A percentile compares a stretch with the other conserved stretches of the same genome.
Conservation (phyloP, 2,113 vertebrate species). For the Alaudala cheleensis region DNA sequence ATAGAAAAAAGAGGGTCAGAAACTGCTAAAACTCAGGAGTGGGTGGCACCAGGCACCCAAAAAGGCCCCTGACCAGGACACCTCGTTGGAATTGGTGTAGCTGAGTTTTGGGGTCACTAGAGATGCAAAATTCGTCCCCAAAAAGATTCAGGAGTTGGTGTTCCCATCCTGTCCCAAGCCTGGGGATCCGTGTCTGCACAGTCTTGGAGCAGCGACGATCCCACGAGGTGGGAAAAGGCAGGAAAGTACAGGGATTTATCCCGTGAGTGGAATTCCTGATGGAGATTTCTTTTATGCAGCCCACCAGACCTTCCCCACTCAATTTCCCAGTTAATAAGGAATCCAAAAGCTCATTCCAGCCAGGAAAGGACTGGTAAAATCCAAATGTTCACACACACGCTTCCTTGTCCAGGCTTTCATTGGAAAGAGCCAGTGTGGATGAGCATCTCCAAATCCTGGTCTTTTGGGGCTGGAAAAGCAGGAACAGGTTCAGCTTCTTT, state of each 20-base stretch:
- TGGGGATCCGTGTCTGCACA: neutral
- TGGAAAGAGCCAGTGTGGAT: fast-evolving
- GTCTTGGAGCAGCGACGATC: neutral
- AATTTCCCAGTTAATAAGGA: neutral
- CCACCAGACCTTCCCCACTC: neutral
- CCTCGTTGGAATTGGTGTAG: neutral
- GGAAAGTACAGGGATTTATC: neutral
- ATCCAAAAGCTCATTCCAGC: neutral
- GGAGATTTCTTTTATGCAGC: neutral
- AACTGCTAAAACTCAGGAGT: neutral
- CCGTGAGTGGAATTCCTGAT: neutral
- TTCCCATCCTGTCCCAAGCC: neutral
- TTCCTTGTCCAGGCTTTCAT: neutral
- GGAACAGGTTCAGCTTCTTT: neutral
- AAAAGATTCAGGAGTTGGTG: neutral
- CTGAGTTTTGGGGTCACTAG: neutral
- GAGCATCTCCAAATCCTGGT: neutral
- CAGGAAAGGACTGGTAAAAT: neutral
- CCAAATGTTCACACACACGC: neutral
- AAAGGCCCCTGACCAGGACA: neutral
- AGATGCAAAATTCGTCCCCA: neutral
- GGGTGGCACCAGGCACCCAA: neutral
- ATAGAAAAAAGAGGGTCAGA: neutral
- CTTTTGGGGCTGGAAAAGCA: neutral
- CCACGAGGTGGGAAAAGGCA: neutral